Percentiles rank a stretch among this genome's conserved stretches.
phyloP scores from a whole-genome alignment of 2,888 invertebrate genomes.

The Epirrhoe alternata region DNA sequence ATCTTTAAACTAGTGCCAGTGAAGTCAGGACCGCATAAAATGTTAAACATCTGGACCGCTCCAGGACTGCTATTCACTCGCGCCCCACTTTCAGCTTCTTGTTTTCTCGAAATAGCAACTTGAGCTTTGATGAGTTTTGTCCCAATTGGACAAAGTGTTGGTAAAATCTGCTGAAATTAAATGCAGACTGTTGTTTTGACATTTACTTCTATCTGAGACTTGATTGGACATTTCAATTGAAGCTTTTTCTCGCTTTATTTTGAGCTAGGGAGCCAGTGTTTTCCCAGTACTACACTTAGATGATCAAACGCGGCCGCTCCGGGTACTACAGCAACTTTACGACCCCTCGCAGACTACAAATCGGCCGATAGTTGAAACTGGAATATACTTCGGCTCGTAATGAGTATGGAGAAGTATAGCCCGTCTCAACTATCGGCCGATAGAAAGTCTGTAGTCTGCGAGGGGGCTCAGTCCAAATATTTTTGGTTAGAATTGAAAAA shows the following conservation, averaged over 20 bases:
- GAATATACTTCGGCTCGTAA: too few species aligned
- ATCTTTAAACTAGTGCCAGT: conserved; percentile 21
- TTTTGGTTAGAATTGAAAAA: too few species aligned
- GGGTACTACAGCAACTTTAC: too few species aligned
- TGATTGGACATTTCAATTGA: neutral
- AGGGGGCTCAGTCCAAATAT: too few species aligned
- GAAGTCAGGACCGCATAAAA: conserved; percentile 53
- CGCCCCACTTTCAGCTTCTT: conserved; percentile 58
- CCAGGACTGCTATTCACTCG: conserved; percentile 65
- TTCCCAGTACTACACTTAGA: too few species aligned
- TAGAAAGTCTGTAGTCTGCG: too few species aligned
- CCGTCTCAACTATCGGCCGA: too few species aligned
- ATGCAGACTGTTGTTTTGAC: conserved; percentile 20
- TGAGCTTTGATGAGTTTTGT: conserved; percentile 44
- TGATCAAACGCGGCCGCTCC: too few species aligned
- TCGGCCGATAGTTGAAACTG: too few species aligned
- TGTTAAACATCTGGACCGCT: conserved; percentile 67
- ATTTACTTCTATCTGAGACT: neutral
- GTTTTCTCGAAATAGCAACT: conserved; percentile 50
- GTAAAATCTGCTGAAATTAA: conserved; percentile 11
- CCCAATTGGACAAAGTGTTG: conserved; percentile 22
- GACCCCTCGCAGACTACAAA: too few species aligned
- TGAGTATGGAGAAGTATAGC: too few species aligned
- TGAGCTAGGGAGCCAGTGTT: neutral
- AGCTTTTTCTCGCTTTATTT: neutral